These are phyloP conservation scores for Malacoraja senta DNA, from an alignment of 2,797 vertebrate species.

Conservation along the genomic window DNA sequence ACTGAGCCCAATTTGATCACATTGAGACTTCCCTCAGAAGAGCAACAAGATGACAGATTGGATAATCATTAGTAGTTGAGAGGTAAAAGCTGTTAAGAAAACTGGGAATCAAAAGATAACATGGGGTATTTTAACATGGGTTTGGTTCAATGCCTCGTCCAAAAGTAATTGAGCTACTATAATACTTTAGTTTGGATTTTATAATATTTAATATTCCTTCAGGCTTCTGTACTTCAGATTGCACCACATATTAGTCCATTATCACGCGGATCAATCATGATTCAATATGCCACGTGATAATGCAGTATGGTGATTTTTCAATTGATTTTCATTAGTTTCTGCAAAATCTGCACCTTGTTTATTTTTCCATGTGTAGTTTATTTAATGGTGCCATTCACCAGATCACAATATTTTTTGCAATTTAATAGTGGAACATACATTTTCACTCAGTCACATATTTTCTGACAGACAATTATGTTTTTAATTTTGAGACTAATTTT, in stretches of 20 bases:
- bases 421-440: not conserved
- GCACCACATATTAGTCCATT: not conserved
- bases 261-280: not conserved
- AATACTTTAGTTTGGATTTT: not conserved
- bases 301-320: not conserved
- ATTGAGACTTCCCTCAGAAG: not conserved
- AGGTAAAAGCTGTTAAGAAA: no score
- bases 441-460: not conserved
- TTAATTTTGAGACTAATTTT: not conserved
- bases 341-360: not conserved
- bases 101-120: no score
- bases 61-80: no score
- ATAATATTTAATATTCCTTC: not conserved
- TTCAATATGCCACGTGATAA: not conserved
- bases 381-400: not conserved
- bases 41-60: not conserved
- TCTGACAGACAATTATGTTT: not conserved
- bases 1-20: not conserved
- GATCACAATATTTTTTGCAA: not conserved
- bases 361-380: not conserved
- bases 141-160: not conserved
- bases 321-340: not conserved
- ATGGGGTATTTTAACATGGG: no score
- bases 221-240: not conserved
- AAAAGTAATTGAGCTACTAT: not conserved